Evolutionary conservation across 1,140 invertebrate genomes (phyloP), one percentile per base, ranked within the genome.

Genomic region (Heliconius congener): DNA sequence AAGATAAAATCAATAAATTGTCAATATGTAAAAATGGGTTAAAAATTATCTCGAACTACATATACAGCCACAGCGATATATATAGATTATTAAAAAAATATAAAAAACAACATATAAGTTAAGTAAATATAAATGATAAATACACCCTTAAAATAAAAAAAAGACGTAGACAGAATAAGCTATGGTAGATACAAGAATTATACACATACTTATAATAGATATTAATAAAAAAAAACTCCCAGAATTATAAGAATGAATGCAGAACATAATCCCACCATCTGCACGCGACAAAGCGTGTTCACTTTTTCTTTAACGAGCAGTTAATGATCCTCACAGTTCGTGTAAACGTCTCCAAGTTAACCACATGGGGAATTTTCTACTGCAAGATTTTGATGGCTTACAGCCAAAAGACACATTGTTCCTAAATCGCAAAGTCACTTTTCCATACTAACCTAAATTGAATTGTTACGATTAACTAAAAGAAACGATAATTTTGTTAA

Each of bases 241-340:
- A 52, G 52, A 19, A 50, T 57, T 75, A 75, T 34, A 57, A 55
- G 74, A 57, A 75, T 75, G 30, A 55, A 75, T 57, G 52, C n/a
- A 66, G 23, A 66, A 66, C 13, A 66, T 30, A 66, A 37, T 78
- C 55, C 13, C 71, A 78, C 34, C 77, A 73, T 76, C 74, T 78
- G 74, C 78, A 79, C 77, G 78, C 71, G 81, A 82, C 77, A 80
- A 71, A 77, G 70, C 76, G 50, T 71, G 76, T 70, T 55, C 76
- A 30, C 42, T 78, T 77, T 82, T 78, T 82, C 71, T 77, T 73
- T 79, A 79, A 79, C 81, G 81, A 77, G 71, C 77, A 82, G 81
- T 82, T 82, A 82, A 82, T 82, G 81, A 82, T 74, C 81, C 77
- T 82, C 74, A 82, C 77, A 79, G 74, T 82, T 74, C 77, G 81